Evolutionary conservation across 2,888 invertebrate genomes (phyloP).

Genomic region (Eupithecia pulchellata): DNA sequence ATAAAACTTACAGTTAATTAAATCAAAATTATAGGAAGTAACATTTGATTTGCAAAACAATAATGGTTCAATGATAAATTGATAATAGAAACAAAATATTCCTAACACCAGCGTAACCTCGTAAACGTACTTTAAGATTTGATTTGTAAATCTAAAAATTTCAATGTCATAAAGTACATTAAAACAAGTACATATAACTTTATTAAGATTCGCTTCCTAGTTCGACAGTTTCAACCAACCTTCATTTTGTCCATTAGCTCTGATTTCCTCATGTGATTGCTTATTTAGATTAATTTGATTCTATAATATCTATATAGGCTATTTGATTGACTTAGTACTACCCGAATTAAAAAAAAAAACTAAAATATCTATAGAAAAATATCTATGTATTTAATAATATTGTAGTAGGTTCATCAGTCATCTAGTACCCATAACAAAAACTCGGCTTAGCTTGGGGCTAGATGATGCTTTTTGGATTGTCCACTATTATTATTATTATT

Average conservation of each 20-base stretch:
- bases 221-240: background rate
- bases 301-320: background rate
- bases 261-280: background rate
- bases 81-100: background rate
- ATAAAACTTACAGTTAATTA: background rate
- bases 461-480: no score
- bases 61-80: background rate
- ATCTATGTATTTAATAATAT: no score
- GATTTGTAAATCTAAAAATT: background rate
- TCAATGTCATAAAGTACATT: constrained; percentile 1
- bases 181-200: background rate
- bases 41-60: background rate
- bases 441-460: no score
- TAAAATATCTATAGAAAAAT: no score
- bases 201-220: background rate
- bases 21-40: background rate
- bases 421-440: no score
- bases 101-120: background rate
- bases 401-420: no score
- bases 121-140: background rate
- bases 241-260: background rate
- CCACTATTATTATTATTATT: no score
- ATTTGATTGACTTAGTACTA: no score
- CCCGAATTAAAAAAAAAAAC: no score
- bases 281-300: background rate